Conservation (phyloP, 1,140 invertebrate species). For the Lerema accius region DNA sequence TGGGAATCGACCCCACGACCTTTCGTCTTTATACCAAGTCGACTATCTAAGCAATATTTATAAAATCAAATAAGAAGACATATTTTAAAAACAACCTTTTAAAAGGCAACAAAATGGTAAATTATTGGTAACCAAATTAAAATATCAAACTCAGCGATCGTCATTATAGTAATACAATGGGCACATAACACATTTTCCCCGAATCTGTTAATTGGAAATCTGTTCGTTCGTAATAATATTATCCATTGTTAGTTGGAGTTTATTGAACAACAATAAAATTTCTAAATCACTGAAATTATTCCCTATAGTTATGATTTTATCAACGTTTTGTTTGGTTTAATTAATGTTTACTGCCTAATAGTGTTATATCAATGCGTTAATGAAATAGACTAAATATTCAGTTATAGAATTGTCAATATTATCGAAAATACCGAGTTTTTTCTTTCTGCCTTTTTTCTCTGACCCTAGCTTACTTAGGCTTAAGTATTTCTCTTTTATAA, state of each 20-base stretch:
- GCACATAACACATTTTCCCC: not conserved
- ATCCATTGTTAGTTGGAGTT: slow-evolving; percentile 11
- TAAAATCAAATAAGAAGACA: too few relatives aligned
- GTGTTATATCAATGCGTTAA: slow-evolving; percentile 18
- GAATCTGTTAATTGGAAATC: not conserved
- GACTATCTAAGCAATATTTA: too few relatives aligned
- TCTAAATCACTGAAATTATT: slow-evolving; percentile 14
- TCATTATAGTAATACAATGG: not conserved
- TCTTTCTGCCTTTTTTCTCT: too few relatives aligned
- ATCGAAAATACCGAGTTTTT: too few relatives aligned
- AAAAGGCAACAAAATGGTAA: too few relatives aligned
- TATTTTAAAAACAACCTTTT: too few relatives aligned
- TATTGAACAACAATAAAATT: slow-evolving; percentile 27
- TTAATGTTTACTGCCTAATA: too few relatives aligned
- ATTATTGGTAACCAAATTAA: not conserved
- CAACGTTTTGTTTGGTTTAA: slow-evolving; percentile 27
- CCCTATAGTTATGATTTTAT: slow-evolving; percentile 26
- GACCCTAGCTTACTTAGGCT: too few relatives aligned
- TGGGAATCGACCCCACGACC: too few relatives aligned
- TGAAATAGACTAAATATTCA: slow-evolving; percentile 17
- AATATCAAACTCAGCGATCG: not conserved
- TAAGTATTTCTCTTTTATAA: too few relatives aligned
- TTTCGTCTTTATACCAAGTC: too few relatives aligned
- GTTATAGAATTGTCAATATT: too few relatives aligned
- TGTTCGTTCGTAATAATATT: not conserved